Percentiles rank a stretch among this genome's conserved stretches.
Evolutionary conservation across 2,113 vertebrate genomes (phyloP).

Genomic region (Lota lota): DNA sequence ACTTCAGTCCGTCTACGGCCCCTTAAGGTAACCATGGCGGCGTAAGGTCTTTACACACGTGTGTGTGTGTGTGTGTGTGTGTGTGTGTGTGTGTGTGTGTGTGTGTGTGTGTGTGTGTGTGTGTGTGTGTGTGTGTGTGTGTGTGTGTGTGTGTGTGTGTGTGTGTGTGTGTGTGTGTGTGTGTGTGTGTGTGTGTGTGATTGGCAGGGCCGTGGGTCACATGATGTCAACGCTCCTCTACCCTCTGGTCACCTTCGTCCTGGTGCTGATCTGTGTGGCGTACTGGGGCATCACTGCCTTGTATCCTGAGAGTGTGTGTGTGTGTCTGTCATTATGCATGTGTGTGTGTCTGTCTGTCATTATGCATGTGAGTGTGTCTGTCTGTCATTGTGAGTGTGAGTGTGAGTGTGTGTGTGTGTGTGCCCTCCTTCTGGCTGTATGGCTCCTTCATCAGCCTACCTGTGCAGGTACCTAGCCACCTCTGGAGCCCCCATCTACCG

Average conservation of each 20-base stretch:
- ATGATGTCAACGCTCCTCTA: slow-evolving; percentile 84
- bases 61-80: neutral
- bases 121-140: neutral
- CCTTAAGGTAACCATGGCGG: too few species aligned
- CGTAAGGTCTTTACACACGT: too few species aligned
- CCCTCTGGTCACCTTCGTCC: slow-evolving; percentile 83
- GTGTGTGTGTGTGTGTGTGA: neutral
- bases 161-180: neutral
- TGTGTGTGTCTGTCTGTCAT: too few species aligned
- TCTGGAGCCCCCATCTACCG: slow-evolving; percentile 79
- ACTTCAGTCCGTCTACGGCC: too few species aligned
- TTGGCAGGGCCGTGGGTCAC: slow-evolving; percentile 78
- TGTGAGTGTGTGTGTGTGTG: slow-evolving; percentile 8
- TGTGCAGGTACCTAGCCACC: slow-evolving; percentile 82
- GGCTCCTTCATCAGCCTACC: slow-evolving; percentile 39
- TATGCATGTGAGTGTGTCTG: too few species aligned
- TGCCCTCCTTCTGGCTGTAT: neutral
- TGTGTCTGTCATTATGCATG: too few species aligned
- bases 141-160: neutral
- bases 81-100: neutral
- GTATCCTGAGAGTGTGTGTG: slow-evolving; percentile 78
- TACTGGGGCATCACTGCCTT: slow-evolving; percentile 84
- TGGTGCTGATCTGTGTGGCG: slow-evolving; percentile 81
- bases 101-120: neutral
- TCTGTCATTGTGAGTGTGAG: neutral